phyloP scores from a whole-genome alignment of 1,140 invertebrate genomes.

The Lutraria rhynchaena region DNA sequence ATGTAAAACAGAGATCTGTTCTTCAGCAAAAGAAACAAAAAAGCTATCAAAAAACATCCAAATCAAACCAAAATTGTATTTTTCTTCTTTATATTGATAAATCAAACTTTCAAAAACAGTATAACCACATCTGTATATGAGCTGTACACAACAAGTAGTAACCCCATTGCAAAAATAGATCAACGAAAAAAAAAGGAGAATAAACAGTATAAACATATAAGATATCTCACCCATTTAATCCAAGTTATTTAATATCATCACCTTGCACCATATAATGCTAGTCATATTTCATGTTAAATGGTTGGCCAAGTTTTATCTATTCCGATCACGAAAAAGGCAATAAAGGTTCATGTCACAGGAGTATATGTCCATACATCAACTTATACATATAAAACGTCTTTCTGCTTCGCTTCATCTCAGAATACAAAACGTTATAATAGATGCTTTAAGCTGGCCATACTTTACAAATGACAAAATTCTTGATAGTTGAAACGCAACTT shows the following conservation, averaged over 20 bases:
- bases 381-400: constrained; percentile 8
- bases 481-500: constrained; percentile 15
- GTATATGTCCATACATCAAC: constrained; percentile 36
- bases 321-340: constrained; percentile 12
- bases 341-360: constrained; percentile 30
- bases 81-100: too few species aligned
- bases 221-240: constrained; percentile 15
- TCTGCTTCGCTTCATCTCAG: constrained; percentile 20
- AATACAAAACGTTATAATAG: constrained; percentile 24
- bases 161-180: too few species aligned
- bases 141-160: too few species aligned
- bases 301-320: constrained; percentile 11
- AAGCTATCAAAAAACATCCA: too few species aligned
- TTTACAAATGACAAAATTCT: constrained; percentile 8
- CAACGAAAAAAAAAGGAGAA: too few species aligned
- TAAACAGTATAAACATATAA: too few species aligned
- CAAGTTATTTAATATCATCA: background rate
- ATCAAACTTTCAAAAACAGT: too few species aligned
- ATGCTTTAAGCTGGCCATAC: constrained; percentile 40
- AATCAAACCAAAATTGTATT: too few species aligned
- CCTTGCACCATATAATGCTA: constrained; percentile 11
- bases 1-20: too few species aligned
- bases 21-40: too few species aligned
- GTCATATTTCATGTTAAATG: constrained; percentile 22
- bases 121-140: too few species aligned